Conservation (phyloP, 1,140 invertebrate species). For the Nymphalis io region DNA sequence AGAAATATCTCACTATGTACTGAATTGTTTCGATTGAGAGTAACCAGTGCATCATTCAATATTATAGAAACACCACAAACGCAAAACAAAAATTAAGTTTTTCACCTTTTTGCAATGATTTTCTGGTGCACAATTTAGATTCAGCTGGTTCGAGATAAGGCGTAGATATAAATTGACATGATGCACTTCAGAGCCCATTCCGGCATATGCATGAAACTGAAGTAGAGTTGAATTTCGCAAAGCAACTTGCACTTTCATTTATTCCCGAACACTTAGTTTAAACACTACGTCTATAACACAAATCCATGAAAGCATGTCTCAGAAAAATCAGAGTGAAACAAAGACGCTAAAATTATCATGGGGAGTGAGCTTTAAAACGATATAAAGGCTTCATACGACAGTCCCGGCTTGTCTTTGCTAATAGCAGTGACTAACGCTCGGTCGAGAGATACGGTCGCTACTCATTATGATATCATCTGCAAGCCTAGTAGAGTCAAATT, state of each 20-base stretch:
- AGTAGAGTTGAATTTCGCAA: conserved; percentile 73
- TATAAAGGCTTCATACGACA: conserved; percentile 72
- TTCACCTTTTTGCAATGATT: conserved; percentile 34
- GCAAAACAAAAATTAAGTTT: conserved; percentile 24
- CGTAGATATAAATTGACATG: conserved; percentile 63
- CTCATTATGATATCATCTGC: conserved; percentile 61
- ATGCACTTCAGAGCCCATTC: conserved; percentile 73
- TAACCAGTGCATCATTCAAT: conserved; percentile 78
- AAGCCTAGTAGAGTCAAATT: conserved; percentile 63
- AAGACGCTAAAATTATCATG: conserved; percentile 57
- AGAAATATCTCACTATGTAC: conserved; percentile 67
- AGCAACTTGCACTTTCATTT: conserved; percentile 73
- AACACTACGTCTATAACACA: conserved; percentile 48
- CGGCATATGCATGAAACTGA: conserved; percentile 73
- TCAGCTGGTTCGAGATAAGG: conserved; percentile 22
- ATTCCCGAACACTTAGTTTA: conserved; percentile 70
- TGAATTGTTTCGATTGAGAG: conserved; percentile 62
- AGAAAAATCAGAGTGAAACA: conserved; percentile 70
- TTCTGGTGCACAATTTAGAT: conserved; percentile 43
- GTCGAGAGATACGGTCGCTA: conserved; percentile 58
- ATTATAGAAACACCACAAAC: conserved; percentile 48
- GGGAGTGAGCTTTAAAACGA: conserved; percentile 65
- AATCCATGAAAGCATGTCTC: conserved; percentile 80
- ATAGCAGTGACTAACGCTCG: conserved; percentile 72
- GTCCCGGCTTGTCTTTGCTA: conserved; percentile 74